Evolutionary conservation across 1,140 invertebrate species (phyloP), one percentile per base, ranked within the genome.

Genomic region (Drosophila pachea): DNA sequence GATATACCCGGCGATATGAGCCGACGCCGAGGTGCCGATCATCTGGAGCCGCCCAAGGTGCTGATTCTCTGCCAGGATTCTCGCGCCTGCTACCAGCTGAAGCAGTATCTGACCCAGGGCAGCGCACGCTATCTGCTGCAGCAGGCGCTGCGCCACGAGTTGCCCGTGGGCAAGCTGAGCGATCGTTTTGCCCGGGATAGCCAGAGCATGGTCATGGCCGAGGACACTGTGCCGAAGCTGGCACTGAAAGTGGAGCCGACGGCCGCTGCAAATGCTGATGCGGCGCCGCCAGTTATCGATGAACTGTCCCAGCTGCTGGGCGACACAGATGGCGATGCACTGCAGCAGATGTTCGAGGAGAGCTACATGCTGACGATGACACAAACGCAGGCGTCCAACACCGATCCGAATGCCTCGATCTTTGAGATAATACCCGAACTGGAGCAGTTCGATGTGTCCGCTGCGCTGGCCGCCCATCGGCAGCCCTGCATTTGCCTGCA

Each of bases 41-140:
- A 68, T 5, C 6, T 63, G 11, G 63, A 86, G 75, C 90, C 89
- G 9, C 91, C 91, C 7, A 94, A 94, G 90, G 93, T 98, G 70
- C 89, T 98, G 16, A 94, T 98, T 73, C 91, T 97, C 3, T 96
- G 95, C 58, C 92, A 95, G 78, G 95, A 98, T 91, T 92, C 92
- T 33, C 93, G 92, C 83, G 96, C 95, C 6, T 96, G 96, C 89
- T 92, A 90, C 71, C 96, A 98, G 87, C 87, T 99, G 12, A 95
- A 94, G 76, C 89, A 93, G 73, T 93, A 92, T 73, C 90, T 96
- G 12, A 94, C 92, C 1, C 91, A 93, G 89, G 94, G 95, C 31
- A 90, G 93, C 6, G 90, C 93, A 56, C 91, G 92, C 59, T 93
- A 91, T 73, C 76, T 93, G 48, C 91, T 93, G 53, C 91, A 91